These are phyloP conservation scores for Falco naumanni DNA, from an alignment of 2,797 vertebrate species.

Conservation along the genomic window DNA sequence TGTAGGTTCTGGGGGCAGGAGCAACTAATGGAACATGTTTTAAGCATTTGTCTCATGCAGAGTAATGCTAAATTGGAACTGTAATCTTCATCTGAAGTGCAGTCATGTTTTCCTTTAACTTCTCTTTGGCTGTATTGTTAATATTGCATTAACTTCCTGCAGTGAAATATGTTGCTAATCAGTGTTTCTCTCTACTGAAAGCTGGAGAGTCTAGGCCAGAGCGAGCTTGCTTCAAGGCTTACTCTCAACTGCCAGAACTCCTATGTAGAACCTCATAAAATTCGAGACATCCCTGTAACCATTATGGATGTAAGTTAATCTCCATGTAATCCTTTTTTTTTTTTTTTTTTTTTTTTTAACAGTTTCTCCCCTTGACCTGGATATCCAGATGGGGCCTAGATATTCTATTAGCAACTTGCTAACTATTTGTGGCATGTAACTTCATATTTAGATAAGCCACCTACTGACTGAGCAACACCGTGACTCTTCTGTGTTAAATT, in stretches of 20 bases:
- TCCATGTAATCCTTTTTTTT: neutral
- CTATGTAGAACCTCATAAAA: conserved; percentile 98
- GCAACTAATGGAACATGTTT: neutral
- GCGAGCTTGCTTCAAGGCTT: conserved; percentile 93
- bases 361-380: neutral
- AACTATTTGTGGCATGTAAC: neutral
- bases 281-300: conserved; percentile 93
- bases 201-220: conserved; percentile 95
- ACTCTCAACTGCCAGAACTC: conserved; percentile 99
- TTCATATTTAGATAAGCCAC: neutral
- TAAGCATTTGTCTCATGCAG: neutral
- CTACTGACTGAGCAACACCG: neutral
- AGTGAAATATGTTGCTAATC: neutral
- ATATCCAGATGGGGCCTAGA: neutral
- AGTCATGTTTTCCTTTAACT: neutral
- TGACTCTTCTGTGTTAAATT: neutral
- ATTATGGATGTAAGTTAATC: conserved; percentile 92
- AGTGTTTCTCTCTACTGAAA: conserved; percentile 61
- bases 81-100: neutral
- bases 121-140: neutral
- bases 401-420: neutral
- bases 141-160: neutral
- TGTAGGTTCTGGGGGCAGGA: neutral
- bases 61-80: neutral
- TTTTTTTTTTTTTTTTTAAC: neutral